Percentiles rank a stretch among this genome's conserved stretches.
Evolutionary conservation across 1,140 invertebrate species (phyloP).

Genomic region (Propsilocerus akamusi): DNA sequence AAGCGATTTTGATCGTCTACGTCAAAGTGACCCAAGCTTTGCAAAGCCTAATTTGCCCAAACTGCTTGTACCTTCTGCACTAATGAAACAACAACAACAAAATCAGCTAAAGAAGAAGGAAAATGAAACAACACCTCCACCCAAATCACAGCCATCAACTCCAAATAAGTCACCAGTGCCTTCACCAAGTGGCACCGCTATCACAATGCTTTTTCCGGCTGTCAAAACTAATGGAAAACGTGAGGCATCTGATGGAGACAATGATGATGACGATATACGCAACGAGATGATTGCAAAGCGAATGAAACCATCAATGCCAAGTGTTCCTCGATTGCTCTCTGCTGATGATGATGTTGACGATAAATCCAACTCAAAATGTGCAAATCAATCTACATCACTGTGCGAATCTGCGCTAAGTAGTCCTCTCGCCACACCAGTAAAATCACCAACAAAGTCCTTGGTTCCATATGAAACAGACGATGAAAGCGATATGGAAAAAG

Average conservation of each 20-base stretch:
- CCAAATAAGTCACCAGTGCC: neutral
- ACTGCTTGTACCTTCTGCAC: conserved; percentile 9
- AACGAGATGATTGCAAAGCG: conserved; percentile 17
- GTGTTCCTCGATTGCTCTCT: neutral
- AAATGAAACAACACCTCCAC: conserved; percentile 1
- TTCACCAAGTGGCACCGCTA: no score
- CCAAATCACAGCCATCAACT: conserved; percentile 5
- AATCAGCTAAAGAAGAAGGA: conserved; percentile 8
- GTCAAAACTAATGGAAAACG: conserved; percentile 24
- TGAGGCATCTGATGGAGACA: conserved; percentile 16
- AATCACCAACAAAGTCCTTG: neutral
- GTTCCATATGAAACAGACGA: neutral
- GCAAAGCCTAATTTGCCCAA: conserved; percentile 5
- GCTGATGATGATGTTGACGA: neutral
- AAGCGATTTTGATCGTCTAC: neutral
- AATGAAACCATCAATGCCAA: conserved; percentile 16
- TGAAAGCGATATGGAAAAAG: neutral
- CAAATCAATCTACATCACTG: neutral
- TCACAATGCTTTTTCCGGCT: conserved; percentile 24
- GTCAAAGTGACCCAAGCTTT: neutral
- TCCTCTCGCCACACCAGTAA: neutral
- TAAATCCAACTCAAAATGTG: neutral
- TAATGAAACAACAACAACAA: conserved; percentile 1
- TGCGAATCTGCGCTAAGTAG: neutral
- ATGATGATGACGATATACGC: conserved; percentile 5